phyloP scores from a whole-genome alignment of 1,140 invertebrate genomes.

The Aplysia californica region DNA sequence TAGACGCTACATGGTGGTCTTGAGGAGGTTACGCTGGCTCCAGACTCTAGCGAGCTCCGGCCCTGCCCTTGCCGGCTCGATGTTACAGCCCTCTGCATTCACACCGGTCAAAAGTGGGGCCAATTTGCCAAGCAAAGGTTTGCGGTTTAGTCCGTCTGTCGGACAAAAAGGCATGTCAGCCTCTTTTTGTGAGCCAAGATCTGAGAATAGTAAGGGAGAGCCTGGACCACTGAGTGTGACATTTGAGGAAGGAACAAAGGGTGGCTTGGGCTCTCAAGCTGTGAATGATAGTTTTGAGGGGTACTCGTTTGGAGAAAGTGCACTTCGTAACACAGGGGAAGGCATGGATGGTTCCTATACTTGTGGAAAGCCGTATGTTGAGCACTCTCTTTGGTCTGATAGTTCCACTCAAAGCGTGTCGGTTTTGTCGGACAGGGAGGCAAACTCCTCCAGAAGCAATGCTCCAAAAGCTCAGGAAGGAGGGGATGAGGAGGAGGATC shows the following conservation, averaged over 20 bases:
- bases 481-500: conserved; percentile 2
- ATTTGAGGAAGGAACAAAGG: conserved; percentile 17
- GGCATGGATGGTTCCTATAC: conserved; percentile 17
- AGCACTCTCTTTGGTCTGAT: background rate
- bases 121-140: background rate
- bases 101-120: conserved; percentile 3
- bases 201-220: background rate
- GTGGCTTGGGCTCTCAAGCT: background rate
- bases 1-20: background rate
- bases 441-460: background rate
- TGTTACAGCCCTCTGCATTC: conserved; percentile 4
- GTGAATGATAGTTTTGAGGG: background rate
- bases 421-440: background rate
- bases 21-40: conserved; percentile 1
- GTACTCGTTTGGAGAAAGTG: background rate
- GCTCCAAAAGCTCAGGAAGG: background rate
- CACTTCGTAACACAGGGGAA: background rate
- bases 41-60: background rate
- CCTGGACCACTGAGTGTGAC: conserved; percentile 13
- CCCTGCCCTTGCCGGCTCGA: background rate
- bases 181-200: background rate
- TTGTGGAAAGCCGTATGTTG: background rate
- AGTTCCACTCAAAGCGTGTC: background rate
- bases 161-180: background rate
- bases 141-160: background rate